Evolutionary conservation across 2,797 vertebrate species (phyloP), one percentile per base, ranked within the genome.

Genomic region (Sternarchorhynchus goeldii): DNA sequence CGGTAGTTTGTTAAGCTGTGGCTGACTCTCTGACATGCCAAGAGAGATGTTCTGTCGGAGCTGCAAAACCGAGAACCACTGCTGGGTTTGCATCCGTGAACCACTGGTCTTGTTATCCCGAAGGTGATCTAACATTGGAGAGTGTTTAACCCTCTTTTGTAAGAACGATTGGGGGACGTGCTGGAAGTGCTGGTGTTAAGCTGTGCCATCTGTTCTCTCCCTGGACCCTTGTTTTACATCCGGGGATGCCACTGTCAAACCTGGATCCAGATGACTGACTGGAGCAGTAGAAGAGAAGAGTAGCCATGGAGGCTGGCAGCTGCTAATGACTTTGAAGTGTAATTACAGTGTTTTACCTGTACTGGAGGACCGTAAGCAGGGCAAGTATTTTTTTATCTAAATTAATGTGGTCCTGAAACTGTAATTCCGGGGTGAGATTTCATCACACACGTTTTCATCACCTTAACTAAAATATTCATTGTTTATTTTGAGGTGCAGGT

Each of bases 71-170:
- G 56, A 32, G 20, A 21, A 66, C 57, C 31, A 36, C 73, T 81
- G 79, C 82, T 50, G 76, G 55, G 63, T 64, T 60, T 18, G 21
- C 31, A 36, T 18, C 62, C 39, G 17, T 70, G 70, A 81, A 74
- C 63, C 56, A 53, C 41, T 55, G 63, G 25, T 64, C 74, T 66
- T 25, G 72, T 59, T 80, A 65, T 84, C 73, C 66, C 53, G 20
- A 74, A 81, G 77, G 65, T 79, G 79, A 80, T 73, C 64, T 68
- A 73, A 77, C 75, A 83, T 76, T 81, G 74, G 69, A 77, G 20
- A 80, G 74, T 57, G 60, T 73, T 83, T 75, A 76, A 83, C 76
- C 72, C 68, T 80, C 16, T 25, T 83, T 75, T 85, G 29, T 65
- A 78, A 83, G 31, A 77, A 85, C 75, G 76, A 81, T 71, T 73